Evolutionary conservation across 2,888 invertebrate species (phyloP).

Genomic region (Diploptera punctata): DNA sequence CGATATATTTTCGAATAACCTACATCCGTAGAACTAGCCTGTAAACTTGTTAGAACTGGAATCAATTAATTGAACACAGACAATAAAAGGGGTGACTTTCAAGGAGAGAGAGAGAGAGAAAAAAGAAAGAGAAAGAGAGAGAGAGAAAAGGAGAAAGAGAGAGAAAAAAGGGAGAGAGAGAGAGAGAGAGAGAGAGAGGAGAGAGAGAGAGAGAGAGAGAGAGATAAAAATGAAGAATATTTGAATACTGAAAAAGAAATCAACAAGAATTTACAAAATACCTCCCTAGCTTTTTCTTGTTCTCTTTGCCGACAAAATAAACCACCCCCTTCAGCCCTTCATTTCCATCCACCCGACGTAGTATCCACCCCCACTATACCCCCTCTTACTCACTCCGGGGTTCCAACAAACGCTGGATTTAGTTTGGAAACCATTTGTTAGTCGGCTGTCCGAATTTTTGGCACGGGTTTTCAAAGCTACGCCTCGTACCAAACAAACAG

Average conservation of each 20-base stretch:
- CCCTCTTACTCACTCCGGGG: conserved; percentile 3
- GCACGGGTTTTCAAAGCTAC: conserved; percentile 25
- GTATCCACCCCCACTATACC: not conserved
- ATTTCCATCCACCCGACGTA: not conserved
- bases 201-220: not conserved
- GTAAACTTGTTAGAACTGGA: too few relatives aligned
- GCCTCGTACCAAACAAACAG: conserved; percentile 5
- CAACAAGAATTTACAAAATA: conserved; percentile 13
- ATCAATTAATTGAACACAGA: too few relatives aligned
- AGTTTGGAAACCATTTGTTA: conserved; percentile 30
- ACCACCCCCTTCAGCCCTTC: not conserved
- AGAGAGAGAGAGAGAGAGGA: not conserved
- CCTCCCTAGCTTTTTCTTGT: not conserved
- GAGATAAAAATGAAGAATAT: too few relatives aligned
- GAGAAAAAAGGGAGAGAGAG: not conserved
- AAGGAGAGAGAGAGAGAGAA: too few relatives aligned
- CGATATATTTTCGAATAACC: too few relatives aligned
- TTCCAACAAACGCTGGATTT: conserved; percentile 23
- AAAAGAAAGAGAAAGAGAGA: too few relatives aligned
- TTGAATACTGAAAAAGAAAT: too few relatives aligned
- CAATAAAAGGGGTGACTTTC: too few relatives aligned
- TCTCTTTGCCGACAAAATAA: not conserved
- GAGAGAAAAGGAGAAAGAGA: too few relatives aligned
- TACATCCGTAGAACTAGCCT: too few relatives aligned
- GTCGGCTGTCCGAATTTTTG: conserved; percentile 30